A percentile compares a stretch with the other conserved stretches of the same genome.
Conservation (phyloP, 2,113 vertebrate species). For the Gallinago jamesoni region DNA sequence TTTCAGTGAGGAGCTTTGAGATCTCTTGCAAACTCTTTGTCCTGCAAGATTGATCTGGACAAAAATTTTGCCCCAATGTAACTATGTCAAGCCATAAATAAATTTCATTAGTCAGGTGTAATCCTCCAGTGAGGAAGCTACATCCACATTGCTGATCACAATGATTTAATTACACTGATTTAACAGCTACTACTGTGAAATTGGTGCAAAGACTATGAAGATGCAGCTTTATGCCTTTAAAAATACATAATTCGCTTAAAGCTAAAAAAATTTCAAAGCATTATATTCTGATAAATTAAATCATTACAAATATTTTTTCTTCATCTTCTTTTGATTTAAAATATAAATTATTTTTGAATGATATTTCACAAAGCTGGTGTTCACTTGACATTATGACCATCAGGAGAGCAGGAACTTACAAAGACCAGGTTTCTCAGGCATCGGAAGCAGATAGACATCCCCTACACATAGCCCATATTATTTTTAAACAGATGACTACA, state of each 20-base stretch:
- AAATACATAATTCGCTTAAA: background rate
- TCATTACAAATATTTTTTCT: background rate
- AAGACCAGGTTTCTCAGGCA: background rate
- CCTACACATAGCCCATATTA: fast-evolving
- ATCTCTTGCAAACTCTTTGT: background rate
- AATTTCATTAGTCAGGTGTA: background rate
- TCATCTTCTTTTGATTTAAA: background rate
- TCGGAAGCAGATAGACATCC: background rate
- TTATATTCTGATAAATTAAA: background rate
- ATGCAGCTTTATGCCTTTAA: background rate
- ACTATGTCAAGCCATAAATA: background rate
- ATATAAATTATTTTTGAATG: background rate
- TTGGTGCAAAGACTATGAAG: background rate
- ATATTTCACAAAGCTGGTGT: background rate
- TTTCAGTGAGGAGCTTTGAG: background rate
- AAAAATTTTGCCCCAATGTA: background rate
- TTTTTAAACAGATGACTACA: background rate
- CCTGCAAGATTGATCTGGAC: background rate
- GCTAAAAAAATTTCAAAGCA: background rate
- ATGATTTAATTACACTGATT: background rate
- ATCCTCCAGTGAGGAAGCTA: background rate
- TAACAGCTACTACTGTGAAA: background rate
- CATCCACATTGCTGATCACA: background rate
- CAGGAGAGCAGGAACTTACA: background rate
- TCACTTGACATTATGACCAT: background rate